Evolutionary conservation across 1,140 invertebrate genomes (phyloP).

Genomic region (Dreissena rostriformis): DNA sequence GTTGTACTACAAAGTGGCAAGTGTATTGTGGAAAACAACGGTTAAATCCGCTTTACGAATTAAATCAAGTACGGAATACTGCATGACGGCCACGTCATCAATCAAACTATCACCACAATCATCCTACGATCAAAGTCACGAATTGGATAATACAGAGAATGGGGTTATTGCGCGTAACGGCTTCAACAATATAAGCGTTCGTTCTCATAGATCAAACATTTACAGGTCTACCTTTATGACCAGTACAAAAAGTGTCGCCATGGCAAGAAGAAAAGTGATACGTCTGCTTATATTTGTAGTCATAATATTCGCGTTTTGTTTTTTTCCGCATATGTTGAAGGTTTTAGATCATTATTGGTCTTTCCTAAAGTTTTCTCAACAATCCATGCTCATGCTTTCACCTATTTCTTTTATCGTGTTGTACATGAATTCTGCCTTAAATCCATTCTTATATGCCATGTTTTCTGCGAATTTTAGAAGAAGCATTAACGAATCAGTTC

Average conservation of each 20-base stretch:
- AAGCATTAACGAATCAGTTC: conserved; percentile 67
- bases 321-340: conserved; percentile 91
- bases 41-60: conserved; percentile 46
- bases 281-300: conserved; percentile 92
- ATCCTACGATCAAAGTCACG: too few relatives aligned
- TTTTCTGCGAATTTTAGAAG: conserved; percentile 86
- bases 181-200: too few relatives aligned
- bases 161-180: too few relatives aligned
- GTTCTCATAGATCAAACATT: too few relatives aligned
- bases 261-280: conserved; percentile 79
- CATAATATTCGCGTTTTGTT: conserved; percentile 91
- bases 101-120: too few relatives aligned
- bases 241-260: conserved; percentile 48
- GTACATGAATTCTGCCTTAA: conserved; percentile 92
- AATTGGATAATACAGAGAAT: too few relatives aligned
- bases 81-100: too few relatives aligned
- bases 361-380: conserved; percentile 79
- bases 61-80: background rate
- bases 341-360: conserved; percentile 88
- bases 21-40: conserved; percentile 82
- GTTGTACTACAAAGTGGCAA: conserved; percentile 89
- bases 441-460: conserved; percentile 92
- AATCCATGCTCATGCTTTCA: conserved; percentile 89
- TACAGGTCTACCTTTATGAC: background rate
- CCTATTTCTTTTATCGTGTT: conserved; percentile 92